Evolutionary conservation across 2,797 vertebrate genomes (phyloP), one percentile per base, ranked within the genome.

Genomic region (Takifugu ocellatus): DNA sequence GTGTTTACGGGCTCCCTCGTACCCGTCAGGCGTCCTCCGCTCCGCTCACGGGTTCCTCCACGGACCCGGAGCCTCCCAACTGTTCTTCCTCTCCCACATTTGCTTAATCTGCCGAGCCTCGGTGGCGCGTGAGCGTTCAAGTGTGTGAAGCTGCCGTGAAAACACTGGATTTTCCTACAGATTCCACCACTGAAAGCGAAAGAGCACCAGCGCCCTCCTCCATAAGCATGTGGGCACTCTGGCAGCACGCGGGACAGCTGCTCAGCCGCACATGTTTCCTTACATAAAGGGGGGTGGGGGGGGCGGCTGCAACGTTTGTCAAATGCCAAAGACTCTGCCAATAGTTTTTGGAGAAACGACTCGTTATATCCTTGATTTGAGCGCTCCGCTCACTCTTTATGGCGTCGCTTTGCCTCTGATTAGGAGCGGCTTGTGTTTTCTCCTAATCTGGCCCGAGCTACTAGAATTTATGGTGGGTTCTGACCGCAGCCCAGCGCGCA

Each of bases 311-410:
- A 65, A 63, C 82, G 78, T 89, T 53, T 7, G 58, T 83, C 78
- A 89, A 84, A 87, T 86, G 69, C 84, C 72, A 87, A 73, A 79
- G 57, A 51, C n/a, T 43, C 54, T 78, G 73, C 78, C 67, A 79
- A 59, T 59, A 63, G 67, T 70, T 70, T 39, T 21, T 46, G 16
- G 36, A 39, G 36, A 14, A 10, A 39, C 36, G 12, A 2, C 9
- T 17, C 17, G 3, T 46, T 17, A 6, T 42, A 67, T 33, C 55
- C 51, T 54, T 64, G 63, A 42, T 36, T 45, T 64, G 33, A 57
- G 45, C 21, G 4, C 69, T 66, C 31, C 51, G 52, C 51, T 51
- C 49, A 51, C 65, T 58, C 43, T 44, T 69, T 64, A 72, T 68
- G 56, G 49, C 51, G 54, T 6, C 16, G 69, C 56, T 51, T 58